Conservation (phyloP, 1,140 invertebrate species). For the Yoshiicerus persimilis region DNA sequence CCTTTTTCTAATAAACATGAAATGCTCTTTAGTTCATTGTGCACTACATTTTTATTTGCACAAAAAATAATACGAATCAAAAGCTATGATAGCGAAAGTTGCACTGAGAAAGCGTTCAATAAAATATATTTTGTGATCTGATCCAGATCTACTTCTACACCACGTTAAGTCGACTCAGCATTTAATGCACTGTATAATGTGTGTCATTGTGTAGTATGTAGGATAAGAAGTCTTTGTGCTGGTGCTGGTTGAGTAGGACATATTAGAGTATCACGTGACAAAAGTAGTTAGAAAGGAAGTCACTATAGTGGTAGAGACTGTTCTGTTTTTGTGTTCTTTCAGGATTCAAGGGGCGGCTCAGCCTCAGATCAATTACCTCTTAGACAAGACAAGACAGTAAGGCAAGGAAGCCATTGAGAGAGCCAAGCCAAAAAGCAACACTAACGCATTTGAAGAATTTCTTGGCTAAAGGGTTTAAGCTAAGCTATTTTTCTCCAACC, state of each 20-base stretch:
- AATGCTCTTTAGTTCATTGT: too few relatives aligned
- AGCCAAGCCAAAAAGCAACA: background rate
- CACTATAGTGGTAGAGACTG: background rate
- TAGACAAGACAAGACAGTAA: conserved; percentile 3
- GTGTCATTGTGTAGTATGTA: background rate
- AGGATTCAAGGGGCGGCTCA: conserved; percentile 13
- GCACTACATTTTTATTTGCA: too few relatives aligned
- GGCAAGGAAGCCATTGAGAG: background rate
- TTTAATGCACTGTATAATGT: background rate
- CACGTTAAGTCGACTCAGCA: background rate
- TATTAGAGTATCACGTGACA: background rate
- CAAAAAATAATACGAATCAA: background rate
- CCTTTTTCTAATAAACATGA: too few relatives aligned
- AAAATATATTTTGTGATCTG: background rate
- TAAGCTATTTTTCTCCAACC: conserved; percentile 20
- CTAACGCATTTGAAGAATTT: conserved; percentile 20
- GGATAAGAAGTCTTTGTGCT: background rate
- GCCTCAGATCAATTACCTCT: conserved; percentile 7
- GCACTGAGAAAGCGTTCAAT: background rate
- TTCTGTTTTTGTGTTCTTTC: background rate
- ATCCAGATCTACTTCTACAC: background rate
- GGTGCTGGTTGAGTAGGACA: background rate
- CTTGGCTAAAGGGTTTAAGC: conserved; percentile 18
- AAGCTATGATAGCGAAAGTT: background rate
- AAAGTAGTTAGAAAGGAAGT: background rate